These are phyloP conservation scores for Zosterops hypoxanthus DNA, from an alignment of 2,113 vertebrate genomes.

Conservation along the genomic window DNA sequence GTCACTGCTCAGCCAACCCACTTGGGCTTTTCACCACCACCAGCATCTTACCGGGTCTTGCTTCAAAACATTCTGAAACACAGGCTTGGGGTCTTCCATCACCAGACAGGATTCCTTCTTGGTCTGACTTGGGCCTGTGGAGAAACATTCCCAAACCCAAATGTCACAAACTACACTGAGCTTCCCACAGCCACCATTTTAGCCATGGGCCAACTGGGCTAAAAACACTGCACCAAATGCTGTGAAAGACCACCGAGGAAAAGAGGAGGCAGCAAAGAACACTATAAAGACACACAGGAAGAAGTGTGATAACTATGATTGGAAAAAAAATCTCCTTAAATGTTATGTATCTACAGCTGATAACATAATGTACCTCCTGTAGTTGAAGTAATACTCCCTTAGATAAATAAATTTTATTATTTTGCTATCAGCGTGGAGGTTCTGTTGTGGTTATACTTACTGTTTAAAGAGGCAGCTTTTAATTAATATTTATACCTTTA, in stretches of 20 bases:
- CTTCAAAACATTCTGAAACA: background rate
- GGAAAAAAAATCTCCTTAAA: background rate
- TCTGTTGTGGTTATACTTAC: background rate
- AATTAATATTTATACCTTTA: background rate
- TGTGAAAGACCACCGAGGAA: background rate
- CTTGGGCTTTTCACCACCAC: background rate
- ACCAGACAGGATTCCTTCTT: background rate
- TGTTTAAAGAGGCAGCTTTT: background rate
- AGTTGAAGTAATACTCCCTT: background rate
- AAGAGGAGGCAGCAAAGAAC: background rate
- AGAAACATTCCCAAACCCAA: background rate
- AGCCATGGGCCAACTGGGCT: background rate
- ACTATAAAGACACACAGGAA: background rate
- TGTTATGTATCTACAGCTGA: background rate
- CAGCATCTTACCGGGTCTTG: background rate
- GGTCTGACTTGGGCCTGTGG: background rate
- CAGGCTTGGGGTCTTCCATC: background rate
- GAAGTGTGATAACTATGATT: background rate
- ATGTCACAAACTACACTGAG: rapidly evolving
- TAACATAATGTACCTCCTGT: background rate
- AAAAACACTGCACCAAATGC: background rate
- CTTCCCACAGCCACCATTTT: background rate
- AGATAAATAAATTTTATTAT: background rate
- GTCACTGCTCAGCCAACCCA: background rate
- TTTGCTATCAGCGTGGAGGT: background rate